A percentile compares a stretch with the other conserved stretches of the same genome.
phyloP scores from a whole-genome alignment of 2,888 invertebrate species.

The Glomeris marginata region DNA sequence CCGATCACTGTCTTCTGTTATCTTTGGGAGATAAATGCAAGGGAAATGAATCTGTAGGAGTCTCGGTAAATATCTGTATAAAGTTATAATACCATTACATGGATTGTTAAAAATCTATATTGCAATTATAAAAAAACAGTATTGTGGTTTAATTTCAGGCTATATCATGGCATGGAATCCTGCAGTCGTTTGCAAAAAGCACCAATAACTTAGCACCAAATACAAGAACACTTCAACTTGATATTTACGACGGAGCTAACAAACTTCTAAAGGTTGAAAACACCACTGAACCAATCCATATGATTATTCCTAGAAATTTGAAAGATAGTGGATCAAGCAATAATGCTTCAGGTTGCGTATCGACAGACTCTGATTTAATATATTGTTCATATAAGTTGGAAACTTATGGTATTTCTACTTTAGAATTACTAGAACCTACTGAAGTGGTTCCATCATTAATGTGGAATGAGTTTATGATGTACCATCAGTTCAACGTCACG shows the following conservation, averaged over 20 bases:
- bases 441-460: conserved; percentile 18
- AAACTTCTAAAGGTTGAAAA: conserved; percentile 18
- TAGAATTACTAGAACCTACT: conserved; percentile 17
- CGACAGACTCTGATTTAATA: no score
- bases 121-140: no score
- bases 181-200: conserved; percentile 21
- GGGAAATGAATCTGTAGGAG: background rate
- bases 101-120: no score
- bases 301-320: conserved; percentile 18
- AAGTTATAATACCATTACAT: no score
- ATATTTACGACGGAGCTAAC: conserved; percentile 19
- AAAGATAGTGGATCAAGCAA: no score
- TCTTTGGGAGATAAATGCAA: background rate
- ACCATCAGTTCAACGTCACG: conserved; percentile 21
- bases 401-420: no score
- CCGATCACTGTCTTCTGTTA: background rate
- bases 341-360: no score
- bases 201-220: conserved; percentile 20
- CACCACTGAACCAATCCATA: conserved; percentile 19
- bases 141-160: conserved; percentile 15
- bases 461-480: conserved; percentile 22
- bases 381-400: no score
- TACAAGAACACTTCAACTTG: conserved; percentile 21
- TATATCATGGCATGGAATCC: conserved; percentile 21
- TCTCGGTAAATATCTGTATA: no score